phyloP scores from a whole-genome alignment of 2,888 invertebrate species.

The Amiota mariae region DNA sequence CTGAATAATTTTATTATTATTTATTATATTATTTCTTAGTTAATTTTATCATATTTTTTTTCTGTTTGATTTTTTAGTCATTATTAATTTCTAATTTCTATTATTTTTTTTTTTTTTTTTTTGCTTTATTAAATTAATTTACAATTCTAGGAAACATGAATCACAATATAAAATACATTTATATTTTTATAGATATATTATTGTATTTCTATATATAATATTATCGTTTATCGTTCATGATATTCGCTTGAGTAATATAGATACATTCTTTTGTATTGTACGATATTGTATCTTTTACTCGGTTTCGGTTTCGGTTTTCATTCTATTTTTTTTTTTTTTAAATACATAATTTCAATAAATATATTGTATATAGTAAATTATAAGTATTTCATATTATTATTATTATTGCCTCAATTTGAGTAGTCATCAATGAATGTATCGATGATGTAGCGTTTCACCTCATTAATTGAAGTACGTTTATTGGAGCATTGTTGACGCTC shows the following conservation, averaged over 20 bases:
- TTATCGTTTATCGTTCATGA: no score
- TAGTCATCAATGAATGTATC: conserved; percentile 73
- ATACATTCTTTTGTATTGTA: conserved; percentile 27
- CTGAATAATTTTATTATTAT: no score
- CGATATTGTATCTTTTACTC: conserved; percentile 22
- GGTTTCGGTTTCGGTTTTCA: conserved; percentile 28
- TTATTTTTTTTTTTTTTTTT: conserved; percentile 1
- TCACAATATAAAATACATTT: conserved; percentile 48
- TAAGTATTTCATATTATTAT: conserved; percentile 20
- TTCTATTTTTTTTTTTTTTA: conserved; percentile 28
- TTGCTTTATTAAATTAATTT: conserved; percentile 37
- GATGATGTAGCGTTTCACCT: conserved; percentile 73
- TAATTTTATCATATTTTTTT: conserved; percentile 30
- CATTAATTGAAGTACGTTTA: conserved; percentile 71
- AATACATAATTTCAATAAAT: conserved; percentile 37
- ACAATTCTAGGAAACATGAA: conserved; percentile 61
- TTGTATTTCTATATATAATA: neutral
- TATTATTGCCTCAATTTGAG: conserved; percentile 61
- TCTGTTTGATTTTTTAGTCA: no score
- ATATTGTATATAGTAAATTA: conserved; percentile 35
- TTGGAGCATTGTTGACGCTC: conserved; percentile 72
- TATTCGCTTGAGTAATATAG: neutral
- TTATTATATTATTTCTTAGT: conserved; percentile 30
- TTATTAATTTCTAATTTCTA: conserved; percentile 12
- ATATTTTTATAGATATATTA: neutral